A percentile compares a stretch with the other conserved stretches of the same genome.
phyloP scores from a whole-genome alignment of 92 coral and sea anemone genomes.

The Paragorgia papillata region DNA sequence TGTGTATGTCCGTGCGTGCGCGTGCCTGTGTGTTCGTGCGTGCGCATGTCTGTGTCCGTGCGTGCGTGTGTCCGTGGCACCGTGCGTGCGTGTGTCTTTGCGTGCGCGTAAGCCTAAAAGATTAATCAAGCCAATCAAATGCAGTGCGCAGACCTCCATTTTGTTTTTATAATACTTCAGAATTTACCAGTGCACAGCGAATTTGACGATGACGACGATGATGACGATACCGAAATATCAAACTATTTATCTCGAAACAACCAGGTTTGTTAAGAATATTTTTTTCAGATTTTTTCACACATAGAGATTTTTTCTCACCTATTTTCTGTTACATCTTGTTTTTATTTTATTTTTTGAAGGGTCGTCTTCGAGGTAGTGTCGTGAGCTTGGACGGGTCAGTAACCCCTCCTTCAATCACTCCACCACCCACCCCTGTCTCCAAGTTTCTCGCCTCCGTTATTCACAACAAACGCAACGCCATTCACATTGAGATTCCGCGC shows the following conservation, averaged over 20 bases:
- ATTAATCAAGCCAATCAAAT: too few relatives aligned
- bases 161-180: conserved; percentile 6
- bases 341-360: conserved; percentile 2
- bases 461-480: conserved; percentile 80
- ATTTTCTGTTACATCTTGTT: background rate
- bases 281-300: too few relatives aligned
- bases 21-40: too few relatives aligned
- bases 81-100: background rate
- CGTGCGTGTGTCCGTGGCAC: background rate
- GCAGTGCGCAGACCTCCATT: background rate
- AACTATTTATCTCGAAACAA: conserved; percentile 80
- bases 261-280: conserved; percentile 57
- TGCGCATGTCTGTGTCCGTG: too few relatives aligned
- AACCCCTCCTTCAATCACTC: conserved; percentile 91
- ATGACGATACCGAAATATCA: conserved; percentile 91
- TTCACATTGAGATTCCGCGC: conserved; percentile 92
- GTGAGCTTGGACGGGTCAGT: conserved; percentile 85
- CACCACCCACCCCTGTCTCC: conserved; percentile 97
- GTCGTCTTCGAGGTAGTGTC: conserved; percentile 65
- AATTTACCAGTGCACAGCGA: conserved; percentile 59
- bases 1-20: too few relatives aligned
- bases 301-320: too few relatives aligned
- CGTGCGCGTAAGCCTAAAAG: background rate
- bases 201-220: conserved; percentile 78
- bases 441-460: conserved; percentile 92